phyloP scores from a whole-genome alignment of 2,797 vertebrate genomes.

The Hyperoplus immaculatus region DNA sequence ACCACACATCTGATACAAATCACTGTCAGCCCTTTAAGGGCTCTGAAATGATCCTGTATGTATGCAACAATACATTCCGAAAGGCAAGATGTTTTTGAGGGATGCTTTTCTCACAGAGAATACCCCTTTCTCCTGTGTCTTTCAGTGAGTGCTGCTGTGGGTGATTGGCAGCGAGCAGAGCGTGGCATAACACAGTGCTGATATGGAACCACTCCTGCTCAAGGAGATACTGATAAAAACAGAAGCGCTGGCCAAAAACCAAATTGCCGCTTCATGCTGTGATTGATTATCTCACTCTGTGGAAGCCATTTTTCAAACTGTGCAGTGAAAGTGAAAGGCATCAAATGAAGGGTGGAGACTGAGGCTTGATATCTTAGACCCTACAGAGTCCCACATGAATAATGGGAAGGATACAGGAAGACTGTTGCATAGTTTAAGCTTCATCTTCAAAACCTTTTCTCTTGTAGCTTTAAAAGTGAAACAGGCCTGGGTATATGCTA shows the following conservation, averaged over 20 bases:
- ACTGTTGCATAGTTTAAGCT: background rate
- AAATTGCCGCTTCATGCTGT: slow-evolving; percentile 14
- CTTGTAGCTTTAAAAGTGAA: too few species aligned
- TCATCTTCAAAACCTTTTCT: background rate
- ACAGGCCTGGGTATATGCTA: background rate
- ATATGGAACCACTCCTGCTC: slow-evolving; percentile 43
- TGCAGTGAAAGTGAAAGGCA: background rate
- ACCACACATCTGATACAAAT: slow-evolving; percentile 33
- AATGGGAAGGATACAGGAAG: background rate
- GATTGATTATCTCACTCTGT: slow-evolving; percentile 34
- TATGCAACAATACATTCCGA: too few species aligned
- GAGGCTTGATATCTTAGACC: slow-evolving; percentile 20
- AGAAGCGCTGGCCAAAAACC: slow-evolving; percentile 1
- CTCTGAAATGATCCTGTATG: slow-evolving; percentile 9
- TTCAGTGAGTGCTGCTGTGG: slow-evolving; percentile 7
- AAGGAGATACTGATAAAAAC: slow-evolving; percentile 54
- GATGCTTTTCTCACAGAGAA: slow-evolving; percentile 10
- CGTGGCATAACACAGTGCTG: background rate
- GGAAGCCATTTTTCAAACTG: slow-evolving; percentile 15
- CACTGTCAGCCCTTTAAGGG: slow-evolving; percentile 38
- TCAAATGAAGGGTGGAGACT: slow-evolving; percentile 5
- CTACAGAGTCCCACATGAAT: background rate
- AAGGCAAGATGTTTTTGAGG: slow-evolving; percentile 7
- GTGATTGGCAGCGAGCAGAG: slow-evolving; percentile 55
- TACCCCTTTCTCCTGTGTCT: slow-evolving; percentile 38